A percentile compares a stretch with the other conserved stretches of the same genome.
Evolutionary conservation across 53 echinoderm and acorn worm species (phyloP).

Genomic region (Holothuria scabra): DNA sequence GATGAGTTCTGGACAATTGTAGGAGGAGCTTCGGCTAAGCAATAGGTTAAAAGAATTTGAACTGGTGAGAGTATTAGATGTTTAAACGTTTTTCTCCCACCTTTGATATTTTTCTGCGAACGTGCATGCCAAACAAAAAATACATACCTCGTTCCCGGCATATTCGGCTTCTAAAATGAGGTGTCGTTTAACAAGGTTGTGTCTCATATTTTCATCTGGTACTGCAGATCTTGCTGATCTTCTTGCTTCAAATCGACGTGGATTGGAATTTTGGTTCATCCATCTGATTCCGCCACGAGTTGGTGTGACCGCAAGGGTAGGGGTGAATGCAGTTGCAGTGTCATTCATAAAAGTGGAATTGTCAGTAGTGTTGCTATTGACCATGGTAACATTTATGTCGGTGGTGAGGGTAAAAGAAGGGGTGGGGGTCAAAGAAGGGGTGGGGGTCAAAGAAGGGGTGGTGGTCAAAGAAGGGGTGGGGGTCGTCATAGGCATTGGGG

Average conservation of each 20-base stretch:
- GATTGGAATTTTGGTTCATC: not conserved
- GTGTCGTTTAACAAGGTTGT: not conserved
- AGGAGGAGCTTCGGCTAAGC: no score
- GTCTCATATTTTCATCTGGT: not conserved
- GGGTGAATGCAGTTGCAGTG: not conserved
- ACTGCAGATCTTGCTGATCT: not conserved
- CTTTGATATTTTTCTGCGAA: no score
- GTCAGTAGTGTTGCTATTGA: not conserved
- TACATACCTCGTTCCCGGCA: constrained; percentile 16
- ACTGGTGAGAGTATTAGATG: no score
- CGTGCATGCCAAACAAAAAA: no score
- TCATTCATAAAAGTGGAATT: not conserved
- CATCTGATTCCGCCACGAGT: not conserved
- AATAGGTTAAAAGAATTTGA: no score
- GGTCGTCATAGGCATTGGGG: no score
- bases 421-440: not conserved
- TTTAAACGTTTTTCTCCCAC: no score
- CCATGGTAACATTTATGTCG: constrained; percentile 2
- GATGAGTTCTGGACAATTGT: no score
- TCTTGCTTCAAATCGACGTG: constrained; percentile 15
- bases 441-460: not conserved
- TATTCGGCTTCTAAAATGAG: not conserved
- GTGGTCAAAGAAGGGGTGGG: not conserved
- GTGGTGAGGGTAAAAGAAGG: not conserved
- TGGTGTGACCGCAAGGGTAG: not conserved